phyloP scores from a whole-genome alignment of 2,888 invertebrate species.

The Micoletzkya japonica region DNA sequence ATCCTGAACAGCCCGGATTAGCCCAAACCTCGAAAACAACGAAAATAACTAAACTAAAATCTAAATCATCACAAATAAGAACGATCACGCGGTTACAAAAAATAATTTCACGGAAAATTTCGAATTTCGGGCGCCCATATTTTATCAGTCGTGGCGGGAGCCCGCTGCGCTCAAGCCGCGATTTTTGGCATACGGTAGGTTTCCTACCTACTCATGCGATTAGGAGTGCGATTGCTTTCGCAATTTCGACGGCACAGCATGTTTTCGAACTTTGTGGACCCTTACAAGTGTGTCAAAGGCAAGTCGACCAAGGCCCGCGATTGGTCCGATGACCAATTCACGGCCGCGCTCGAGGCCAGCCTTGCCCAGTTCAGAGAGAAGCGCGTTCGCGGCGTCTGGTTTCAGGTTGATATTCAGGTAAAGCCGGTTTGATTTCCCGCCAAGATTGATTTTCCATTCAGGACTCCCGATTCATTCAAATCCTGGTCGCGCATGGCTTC shows the following conservation, averaged over 20 bases:
- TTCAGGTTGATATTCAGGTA: conserved; percentile 73
- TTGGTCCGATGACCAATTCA: conserved; percentile 21
- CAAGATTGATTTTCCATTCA: conserved; percentile 48
- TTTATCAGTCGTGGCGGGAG: too few relatives aligned
- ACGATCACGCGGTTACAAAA: conserved; percentile 9
- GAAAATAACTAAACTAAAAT: neutral
- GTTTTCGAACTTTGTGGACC: conserved; percentile 1
- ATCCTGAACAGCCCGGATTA: conserved; percentile 1
- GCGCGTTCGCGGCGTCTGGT: conserved; percentile 79
- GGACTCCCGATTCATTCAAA: conserved; percentile 78
- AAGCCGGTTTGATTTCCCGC: neutral
- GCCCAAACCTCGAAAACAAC: neutral
- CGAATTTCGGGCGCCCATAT: neutral
- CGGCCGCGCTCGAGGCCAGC: conserved; percentile 60
- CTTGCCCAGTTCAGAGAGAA: conserved; percentile 74
- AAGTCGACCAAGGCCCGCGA: conserved; percentile 12
- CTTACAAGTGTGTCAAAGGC: conserved; percentile 15
- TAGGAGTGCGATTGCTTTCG: neutral
- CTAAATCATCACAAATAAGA: neutral
- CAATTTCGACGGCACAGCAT: neutral
- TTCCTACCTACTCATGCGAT: too few relatives aligned
- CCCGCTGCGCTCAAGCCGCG: too few relatives aligned
- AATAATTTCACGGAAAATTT: neutral
- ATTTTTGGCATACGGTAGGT: too few relatives aligned
- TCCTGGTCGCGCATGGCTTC: conserved; percentile 71